phyloP scores from a whole-genome alignment of 2,888 invertebrate species.

The Calameuta idolon region DNA sequence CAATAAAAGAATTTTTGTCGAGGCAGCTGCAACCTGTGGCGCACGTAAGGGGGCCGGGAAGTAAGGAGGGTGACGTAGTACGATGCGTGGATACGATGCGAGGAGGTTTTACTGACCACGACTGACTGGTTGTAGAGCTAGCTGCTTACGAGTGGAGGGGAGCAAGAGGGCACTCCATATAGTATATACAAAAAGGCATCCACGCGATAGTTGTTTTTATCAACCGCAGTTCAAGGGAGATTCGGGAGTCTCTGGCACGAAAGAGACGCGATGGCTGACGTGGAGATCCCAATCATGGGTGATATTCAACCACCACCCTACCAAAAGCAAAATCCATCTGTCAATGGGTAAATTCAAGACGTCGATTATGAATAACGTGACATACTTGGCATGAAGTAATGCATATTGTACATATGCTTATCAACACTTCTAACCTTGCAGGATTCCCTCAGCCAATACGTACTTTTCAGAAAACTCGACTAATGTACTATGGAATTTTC shows the following conservation, averaged over 20 bases:
- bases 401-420: background rate
- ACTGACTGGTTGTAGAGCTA: background rate
- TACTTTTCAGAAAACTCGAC: background rate
- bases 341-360: constrained; percentile 38
- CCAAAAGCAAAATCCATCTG: constrained; percentile 33
- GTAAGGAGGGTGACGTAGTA: constrained; percentile 25
- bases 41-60: constrained; percentile 26
- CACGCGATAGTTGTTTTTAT: background rate
- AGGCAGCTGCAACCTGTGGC: constrained; percentile 52
- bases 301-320: constrained; percentile 48
- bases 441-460: background rate
- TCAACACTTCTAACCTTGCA: background rate
- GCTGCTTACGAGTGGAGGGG: background rate
- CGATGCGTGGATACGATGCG: background rate
- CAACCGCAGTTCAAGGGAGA: background rate
- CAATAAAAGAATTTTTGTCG: constrained; percentile 50
- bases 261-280: constrained; percentile 42
- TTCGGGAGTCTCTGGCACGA: background rate
- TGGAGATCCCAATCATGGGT: constrained; percentile 54
- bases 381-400: background rate
- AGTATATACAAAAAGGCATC: background rate
- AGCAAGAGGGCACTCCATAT: background rate
- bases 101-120: background rate
- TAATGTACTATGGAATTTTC: background rate
- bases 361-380: background rate